Evolutionary conservation across 2,888 invertebrate species (phyloP).

Genomic region (Nudaria mundana): DNA sequence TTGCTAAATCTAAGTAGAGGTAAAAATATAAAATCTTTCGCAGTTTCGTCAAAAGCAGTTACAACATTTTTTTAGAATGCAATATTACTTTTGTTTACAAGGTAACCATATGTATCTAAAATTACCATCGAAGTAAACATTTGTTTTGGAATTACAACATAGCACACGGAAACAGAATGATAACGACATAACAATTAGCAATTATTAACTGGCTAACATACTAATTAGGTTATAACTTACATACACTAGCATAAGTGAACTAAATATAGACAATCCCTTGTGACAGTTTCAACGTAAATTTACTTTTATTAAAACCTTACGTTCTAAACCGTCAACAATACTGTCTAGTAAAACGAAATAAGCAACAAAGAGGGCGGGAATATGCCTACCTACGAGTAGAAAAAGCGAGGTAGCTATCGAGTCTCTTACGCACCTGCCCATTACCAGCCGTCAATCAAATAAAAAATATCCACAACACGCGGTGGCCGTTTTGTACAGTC

Average conservation of each 20-base stretch:
- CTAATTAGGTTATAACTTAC: slow-evolving; percentile 15
- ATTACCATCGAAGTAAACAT: not conserved
- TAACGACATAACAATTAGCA: slow-evolving; percentile 9
- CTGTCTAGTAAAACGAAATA: slow-evolving; percentile 53
- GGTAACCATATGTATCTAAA: too few species aligned
- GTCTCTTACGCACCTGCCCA: slow-evolving; percentile 76
- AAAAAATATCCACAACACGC: slow-evolving; percentile 74
- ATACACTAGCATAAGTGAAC: too few species aligned
- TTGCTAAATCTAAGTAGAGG: too few species aligned
- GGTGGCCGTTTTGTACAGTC: slow-evolving; percentile 78
- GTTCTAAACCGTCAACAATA: slow-evolving; percentile 53
- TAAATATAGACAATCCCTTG: too few species aligned
- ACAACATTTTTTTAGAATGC: not conserved
- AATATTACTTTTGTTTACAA: too few species aligned
- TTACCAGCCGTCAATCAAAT: slow-evolving; percentile 79
- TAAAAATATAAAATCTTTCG: not conserved
- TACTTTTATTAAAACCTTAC: too few species aligned
- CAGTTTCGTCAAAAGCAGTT: not conserved
- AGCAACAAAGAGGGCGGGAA: slow-evolving; percentile 64
- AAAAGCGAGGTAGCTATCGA: slow-evolving; percentile 77
- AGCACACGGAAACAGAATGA: slow-evolving; percentile 16
- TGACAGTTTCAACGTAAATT: too few species aligned
- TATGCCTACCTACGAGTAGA: slow-evolving; percentile 52
- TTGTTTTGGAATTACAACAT: slow-evolving; percentile 5
- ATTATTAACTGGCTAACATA: slow-evolving; percentile 13